These are phyloP conservation scores for Zaprionus ornatus DNA, from an alignment of 1,140 invertebrate genomes.

Conservation along the genomic window DNA sequence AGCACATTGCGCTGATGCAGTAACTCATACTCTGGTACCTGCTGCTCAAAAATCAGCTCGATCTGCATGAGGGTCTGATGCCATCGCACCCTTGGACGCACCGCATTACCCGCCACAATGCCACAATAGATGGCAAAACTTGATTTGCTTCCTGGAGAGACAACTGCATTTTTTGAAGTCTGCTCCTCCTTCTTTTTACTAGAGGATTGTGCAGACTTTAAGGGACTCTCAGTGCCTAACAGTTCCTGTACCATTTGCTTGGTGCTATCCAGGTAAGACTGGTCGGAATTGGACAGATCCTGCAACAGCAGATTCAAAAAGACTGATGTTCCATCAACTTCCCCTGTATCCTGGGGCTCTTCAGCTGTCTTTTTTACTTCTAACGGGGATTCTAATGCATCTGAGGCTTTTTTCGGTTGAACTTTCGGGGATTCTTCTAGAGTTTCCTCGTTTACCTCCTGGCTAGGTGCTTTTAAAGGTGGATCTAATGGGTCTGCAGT, in stretches of 20 bases:
- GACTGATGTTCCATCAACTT: neutral
- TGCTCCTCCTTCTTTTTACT: neutral
- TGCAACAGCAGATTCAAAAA: constrained; percentile 14
- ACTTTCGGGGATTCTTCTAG: no score
- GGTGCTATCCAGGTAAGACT: neutral
- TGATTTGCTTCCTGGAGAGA: neutral
- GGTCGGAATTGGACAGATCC: constrained; percentile 9
- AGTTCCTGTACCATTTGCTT: constrained; percentile 8
- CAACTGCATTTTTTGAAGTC: neutral
- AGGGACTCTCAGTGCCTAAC: neutral
- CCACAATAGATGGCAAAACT: constrained; percentile 15
- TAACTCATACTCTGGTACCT: constrained; percentile 48
- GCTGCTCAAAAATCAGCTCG: constrained; percentile 51
- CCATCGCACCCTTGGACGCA: constrained; percentile 56
- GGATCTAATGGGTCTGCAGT: neutral
- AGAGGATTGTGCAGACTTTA: neutral
- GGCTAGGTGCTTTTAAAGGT: no score
- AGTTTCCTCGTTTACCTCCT: no score
- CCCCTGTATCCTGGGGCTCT: neutral
- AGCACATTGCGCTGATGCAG: constrained; percentile 10
- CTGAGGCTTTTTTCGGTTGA: neutral
- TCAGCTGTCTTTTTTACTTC: neutral
- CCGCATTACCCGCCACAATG: constrained; percentile 1
- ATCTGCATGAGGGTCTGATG: constrained; percentile 48
- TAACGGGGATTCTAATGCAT: neutral